Evolutionary conservation across 2,113 vertebrate genomes (phyloP), one percentile per base, ranked within the genome.

Genomic region (Pterophyllum scalare): DNA sequence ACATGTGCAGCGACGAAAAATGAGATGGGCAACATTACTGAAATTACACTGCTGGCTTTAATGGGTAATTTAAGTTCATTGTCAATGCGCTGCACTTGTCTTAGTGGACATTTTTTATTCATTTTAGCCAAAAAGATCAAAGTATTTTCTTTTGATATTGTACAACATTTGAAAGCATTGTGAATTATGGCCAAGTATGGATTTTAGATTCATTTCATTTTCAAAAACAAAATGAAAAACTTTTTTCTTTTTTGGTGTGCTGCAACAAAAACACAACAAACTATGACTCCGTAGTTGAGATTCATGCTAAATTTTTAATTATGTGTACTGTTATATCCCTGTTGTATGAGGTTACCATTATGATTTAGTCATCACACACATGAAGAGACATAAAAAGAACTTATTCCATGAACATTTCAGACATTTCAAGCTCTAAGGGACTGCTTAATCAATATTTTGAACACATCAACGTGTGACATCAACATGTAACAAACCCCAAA

Each of bases 371-470:
- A 72, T 52, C 17, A 52, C 65, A 72, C 31, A 19, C 65, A 72
- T 72, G 43, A 52, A n/a, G n/a, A n/a, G n/a, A n/a, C n/a, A n/a
- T n/a, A n/a, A n/a, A n/a, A n/a, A n/a, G n/a, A n/a, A n/a, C n/a
- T n/a, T 49, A 28, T 49, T 70, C 17, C 15, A 49, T 52, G 24
- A 70, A 70, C 65, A 52, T 70, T 49, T 70, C 24, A 49, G 43
- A 49, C 28, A 20, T 28, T 28, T 70, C 11, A 28, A 20, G 24
- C 65, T 20, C 65, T 72, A 52, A 72, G 0, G 0, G 46, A 52
- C 13, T 72, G 17, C 43, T 31, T 72, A 72, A 49, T 28, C 43
- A 74, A 74, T 33, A 81, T 28, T 83, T 78, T 75, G 72, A 87
- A 74, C 77, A 49, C 28, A 65, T 83, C 28, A 62, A 28, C 84